Conservation (phyloP, 1,140 invertebrate genomes). For the Aporrectodea caliginosa region DNA sequence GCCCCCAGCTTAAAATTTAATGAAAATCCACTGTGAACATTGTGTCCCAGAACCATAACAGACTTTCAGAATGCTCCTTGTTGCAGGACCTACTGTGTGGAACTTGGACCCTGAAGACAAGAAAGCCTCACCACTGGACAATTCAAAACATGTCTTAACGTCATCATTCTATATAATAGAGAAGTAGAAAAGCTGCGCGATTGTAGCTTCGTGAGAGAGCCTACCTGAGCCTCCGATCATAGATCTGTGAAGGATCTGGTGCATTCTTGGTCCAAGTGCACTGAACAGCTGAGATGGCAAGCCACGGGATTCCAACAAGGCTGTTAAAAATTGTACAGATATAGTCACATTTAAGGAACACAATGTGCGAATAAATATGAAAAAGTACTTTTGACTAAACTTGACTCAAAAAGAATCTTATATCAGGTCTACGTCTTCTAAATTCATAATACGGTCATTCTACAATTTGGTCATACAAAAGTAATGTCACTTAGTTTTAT, state of each 20-base stretch:
- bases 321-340: slow-evolving; percentile 64
- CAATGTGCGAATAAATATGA: background rate
- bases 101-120: background rate
- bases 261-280: slow-evolving; percentile 86
- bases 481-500: no score
- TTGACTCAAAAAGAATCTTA: no score
- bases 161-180: background rate
- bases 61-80: no score
- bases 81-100: background rate
- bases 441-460: no score
- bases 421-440: no score
- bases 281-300: slow-evolving; percentile 92
- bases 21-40: no score
- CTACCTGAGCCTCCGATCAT: slow-evolving; percentile 61
- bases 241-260: slow-evolving; percentile 88
- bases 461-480: no score
- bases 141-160: no score
- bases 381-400: slow-evolving; percentile 83
- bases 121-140: background rate
- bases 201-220: no score
- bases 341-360: background rate
- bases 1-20: no score
- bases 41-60: no score
- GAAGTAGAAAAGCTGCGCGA: background rate
- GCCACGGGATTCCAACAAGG: slow-evolving; percentile 85